Evolutionary conservation across 2,888 invertebrate genomes (phyloP).

Genomic region (Amorpha juglandis): DNA sequence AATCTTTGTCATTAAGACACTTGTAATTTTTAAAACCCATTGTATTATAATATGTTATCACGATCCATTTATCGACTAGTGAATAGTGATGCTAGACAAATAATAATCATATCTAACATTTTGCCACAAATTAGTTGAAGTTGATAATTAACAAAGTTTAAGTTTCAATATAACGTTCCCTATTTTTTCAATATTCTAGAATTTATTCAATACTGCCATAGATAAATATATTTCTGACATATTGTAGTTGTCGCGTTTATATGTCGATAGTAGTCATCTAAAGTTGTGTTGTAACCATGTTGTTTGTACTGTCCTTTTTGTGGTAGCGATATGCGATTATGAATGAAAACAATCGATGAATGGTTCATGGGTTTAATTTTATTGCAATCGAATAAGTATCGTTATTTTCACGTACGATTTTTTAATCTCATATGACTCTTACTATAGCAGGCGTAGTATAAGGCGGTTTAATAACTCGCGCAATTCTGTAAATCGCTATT

Average conservation of each 20-base stretch:
- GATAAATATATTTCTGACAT: constrained; percentile 24
- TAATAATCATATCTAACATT: constrained; percentile 50
- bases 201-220: constrained; percentile 25
- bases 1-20: constrained; percentile 54
- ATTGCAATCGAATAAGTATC: not conserved
- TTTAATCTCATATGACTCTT: no score
- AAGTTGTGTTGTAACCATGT: constrained; percentile 37
- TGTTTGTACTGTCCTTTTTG: constrained; percentile 32
- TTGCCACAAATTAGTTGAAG: constrained; percentile 27
- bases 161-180: constrained; percentile 18
- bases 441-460: no score
- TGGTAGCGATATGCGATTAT: constrained; percentile 33
- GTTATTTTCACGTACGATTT: no score
- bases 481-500: no score
- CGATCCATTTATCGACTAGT: constrained; percentile 43
- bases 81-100: constrained; percentile 52
- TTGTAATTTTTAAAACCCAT: constrained; percentile 33
- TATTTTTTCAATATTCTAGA: constrained; percentile 20
- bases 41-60: constrained; percentile 29
- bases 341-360: not conserved
- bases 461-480: no score
- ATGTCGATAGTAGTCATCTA: constrained; percentile 35
- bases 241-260: constrained; percentile 32
- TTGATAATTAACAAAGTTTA: not conserved
- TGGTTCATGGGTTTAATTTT: not conserved